phyloP scores from a whole-genome alignment of 2,888 invertebrate species.

The Bembecia ichneumoniformis region DNA sequence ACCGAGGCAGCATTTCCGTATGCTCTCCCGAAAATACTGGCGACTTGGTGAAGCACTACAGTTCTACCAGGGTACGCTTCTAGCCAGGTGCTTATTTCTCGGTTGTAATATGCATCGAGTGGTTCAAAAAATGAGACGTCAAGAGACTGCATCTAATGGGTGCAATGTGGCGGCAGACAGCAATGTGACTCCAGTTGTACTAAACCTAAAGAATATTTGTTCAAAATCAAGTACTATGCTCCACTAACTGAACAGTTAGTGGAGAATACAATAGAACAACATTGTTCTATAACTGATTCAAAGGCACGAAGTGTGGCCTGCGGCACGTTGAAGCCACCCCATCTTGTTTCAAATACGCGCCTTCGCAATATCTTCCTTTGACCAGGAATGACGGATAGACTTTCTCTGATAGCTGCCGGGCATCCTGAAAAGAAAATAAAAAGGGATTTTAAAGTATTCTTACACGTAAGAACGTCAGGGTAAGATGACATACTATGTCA shows the following conservation, averaged over 20 bases:
- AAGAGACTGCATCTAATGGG: slow-evolving; percentile 25
- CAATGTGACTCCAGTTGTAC: slow-evolving; percentile 6
- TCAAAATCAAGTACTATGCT: not conserved
- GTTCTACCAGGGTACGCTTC: slow-evolving; percentile 17
- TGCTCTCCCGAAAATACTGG: slow-evolving; percentile 18
- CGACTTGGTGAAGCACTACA: slow-evolving; percentile 19
- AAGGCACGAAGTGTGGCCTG: not conserved
- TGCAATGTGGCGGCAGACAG: slow-evolving; percentile 29
- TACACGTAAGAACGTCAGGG: not conserved
- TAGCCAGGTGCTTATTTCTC: slow-evolving; percentile 18
- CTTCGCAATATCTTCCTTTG: not conserved
- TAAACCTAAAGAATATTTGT: not conserved
- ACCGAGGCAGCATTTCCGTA: slow-evolving; percentile 17
- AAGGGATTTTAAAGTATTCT: not conserved
- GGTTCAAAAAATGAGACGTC: slow-evolving; percentile 23
- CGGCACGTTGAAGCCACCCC: not conserved
- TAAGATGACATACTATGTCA: not conserved
- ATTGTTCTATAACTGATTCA: too few species aligned
- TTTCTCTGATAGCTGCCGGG: too few species aligned
- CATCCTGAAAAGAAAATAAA: not conserved
- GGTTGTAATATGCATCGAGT: slow-evolving; percentile 17
- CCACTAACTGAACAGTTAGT: not conserved
- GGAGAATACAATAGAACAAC: not conserved
- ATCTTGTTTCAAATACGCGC: not conserved
- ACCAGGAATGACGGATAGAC: not conserved